Evolutionary conservation across 2,113 vertebrate genomes (phyloP), one percentile per base, ranked within the genome.

Genomic region (Xiphorhynchus elegans): DNA sequence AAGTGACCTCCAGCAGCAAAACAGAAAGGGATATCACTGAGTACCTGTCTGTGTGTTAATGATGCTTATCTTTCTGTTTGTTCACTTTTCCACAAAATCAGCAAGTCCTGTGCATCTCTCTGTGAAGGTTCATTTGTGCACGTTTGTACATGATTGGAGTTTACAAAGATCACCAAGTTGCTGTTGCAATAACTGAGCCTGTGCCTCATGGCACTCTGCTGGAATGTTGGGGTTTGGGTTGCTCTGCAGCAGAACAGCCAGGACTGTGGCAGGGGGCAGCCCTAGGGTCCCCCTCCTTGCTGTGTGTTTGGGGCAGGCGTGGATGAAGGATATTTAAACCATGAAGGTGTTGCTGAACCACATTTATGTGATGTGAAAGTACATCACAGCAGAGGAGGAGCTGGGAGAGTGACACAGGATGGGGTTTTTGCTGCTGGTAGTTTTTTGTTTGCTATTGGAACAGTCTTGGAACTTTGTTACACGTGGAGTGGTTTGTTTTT

Each of bases 81-180:
- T 33, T 66, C 39, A 26, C 35, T 85, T 96, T 95, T 85, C 91
- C 80, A 70, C 87, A 69, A 84, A 87, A 77, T 91, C 93, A 94
- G 95, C 87, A 91, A 77, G 31, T 83, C 17, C 29, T 76, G 7
- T 74, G n/a, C 7, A 11, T 12, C 33, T 84, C 17, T 60, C 40
- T 68, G 0, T 25, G 63, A 67, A 74, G 35, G 19, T 42, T 69
- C 28, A 23, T 74, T 92, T 83, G 35, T 89, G 29, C 33, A 44
- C 1, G 1, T 87, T 49, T 67, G 21, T 80, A 19, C 19, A 7
- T 17, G 13, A 53, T 73, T 60, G 56, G 26, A 49, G 17, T 82
- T 80, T 5, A 46, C 35, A 66, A 56, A 62, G 33, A 10, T 11
- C 6, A 42, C 8, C 1, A 8, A 76, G 20, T n/a, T 88, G 39